Evolutionary conservation across 2,797 vertebrate genomes (phyloP), one percentile per base, ranked within the genome.

Genomic region (Sebastes matsubarae): DNA sequence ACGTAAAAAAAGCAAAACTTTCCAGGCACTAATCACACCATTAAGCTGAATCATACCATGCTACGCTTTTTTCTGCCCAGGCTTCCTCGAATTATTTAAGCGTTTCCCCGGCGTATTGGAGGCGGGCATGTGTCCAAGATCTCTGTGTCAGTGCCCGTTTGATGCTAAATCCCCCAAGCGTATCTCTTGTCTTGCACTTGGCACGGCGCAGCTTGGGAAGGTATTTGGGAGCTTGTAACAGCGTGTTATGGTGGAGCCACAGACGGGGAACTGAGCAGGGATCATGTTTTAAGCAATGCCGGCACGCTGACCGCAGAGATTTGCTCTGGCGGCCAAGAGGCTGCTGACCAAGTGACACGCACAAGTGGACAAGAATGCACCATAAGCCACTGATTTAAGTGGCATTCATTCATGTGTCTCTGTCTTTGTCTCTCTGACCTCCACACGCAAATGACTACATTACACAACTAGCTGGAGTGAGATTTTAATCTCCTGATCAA

Each of bases 211-310:
- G 87, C 89, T 67, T 75, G 72, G 85, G 78, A 71, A 79, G 87
- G 84, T 83, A 87, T 93, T 83, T 90, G 81, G 70, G 84, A 84
- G 84, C 73, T 87, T 89, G 86, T 85, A 86, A 77, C 76, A 24
- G 29, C 54, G 68, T 79, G 87, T 75, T 65, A 63, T 20, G 64
- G 77, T 46, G 65, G 72, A 82, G 84, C 65, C 24, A 9, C 78
- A 81, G 71, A 72, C 78, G 34, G 72, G 30, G 11, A 71, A 71
- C 75, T 9, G 82, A 88, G 76, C 82, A 29, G 74, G 86, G 88
- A 89, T 93, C 90, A 71, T 86, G 88, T 92, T 91, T 82, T 90
- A 85, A 85, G 93, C 90, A 83, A 82, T 14, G 71, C 42, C 42
- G 46, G 72, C 77, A 66, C 25, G 60, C 71, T 25, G 81, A 87